These are phyloP conservation scores for Gavialis gangeticus DNA, from an alignment of 2,113 vertebrate genomes.

Conservation along the genomic window DNA sequence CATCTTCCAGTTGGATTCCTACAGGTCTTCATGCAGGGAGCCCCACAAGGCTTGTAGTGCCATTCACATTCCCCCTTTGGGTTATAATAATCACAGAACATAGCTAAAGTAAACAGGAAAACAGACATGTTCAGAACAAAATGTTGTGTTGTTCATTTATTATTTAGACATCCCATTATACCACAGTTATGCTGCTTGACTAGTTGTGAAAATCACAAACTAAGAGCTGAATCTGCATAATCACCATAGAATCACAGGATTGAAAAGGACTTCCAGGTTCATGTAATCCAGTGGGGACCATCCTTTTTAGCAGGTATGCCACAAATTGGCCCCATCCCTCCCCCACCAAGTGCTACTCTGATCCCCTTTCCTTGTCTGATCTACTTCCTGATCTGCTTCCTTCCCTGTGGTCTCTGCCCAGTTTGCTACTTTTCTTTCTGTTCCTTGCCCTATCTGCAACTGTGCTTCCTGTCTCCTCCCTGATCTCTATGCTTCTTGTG, in stretches of 20 bases:
- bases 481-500: too few relatives aligned
- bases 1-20: conserved; percentile 78
- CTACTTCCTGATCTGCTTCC: too few relatives aligned
- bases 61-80: conserved; percentile 75
- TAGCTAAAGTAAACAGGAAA: conserved; percentile 54
- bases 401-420: too few relatives aligned
- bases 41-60: conserved; percentile 82
- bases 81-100: conserved; percentile 83
- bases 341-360: too few relatives aligned
- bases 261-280: too few relatives aligned
- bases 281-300: too few relatives aligned
- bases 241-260: background rate
- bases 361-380: too few relatives aligned
- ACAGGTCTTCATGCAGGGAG: conserved; percentile 79
- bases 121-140: background rate
- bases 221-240: background rate
- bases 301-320: too few relatives aligned
- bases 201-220: background rate
- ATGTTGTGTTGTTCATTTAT: background rate
- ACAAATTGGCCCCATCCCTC: too few relatives aligned
- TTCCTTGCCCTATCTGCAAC: too few relatives aligned
- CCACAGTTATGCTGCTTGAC: background rate
- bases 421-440: too few relatives aligned
- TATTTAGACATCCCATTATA: background rate
- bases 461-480: too few relatives aligned